Conservation (phyloP, 2,888 invertebrate species). For the Beris morrisii region DNA sequence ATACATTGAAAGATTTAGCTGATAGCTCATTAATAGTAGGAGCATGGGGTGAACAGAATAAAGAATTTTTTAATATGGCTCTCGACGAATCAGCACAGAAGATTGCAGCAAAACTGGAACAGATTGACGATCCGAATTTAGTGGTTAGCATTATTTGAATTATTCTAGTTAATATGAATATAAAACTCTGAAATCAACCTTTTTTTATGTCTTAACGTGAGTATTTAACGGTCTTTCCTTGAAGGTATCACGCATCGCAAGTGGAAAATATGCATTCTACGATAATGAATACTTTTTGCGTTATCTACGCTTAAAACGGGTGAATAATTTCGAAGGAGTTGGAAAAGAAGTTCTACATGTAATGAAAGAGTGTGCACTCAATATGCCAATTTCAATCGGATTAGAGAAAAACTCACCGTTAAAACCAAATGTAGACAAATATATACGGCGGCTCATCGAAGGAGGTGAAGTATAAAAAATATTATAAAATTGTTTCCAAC, state of each 20-base stretch:
- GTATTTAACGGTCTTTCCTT: not conserved
- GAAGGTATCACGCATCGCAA: conserved; percentile 62
- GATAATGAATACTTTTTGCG: conserved; percentile 74
- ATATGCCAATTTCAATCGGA: conserved; percentile 79
- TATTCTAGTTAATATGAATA: not conserved
- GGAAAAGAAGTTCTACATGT: conserved; percentile 64
- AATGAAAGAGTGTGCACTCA: conserved; percentile 78
- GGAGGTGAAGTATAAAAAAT: conserved; percentile 58
- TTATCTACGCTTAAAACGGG: conserved; percentile 62
- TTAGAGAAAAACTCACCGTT: conserved; percentile 80
- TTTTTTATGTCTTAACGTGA: not conserved
- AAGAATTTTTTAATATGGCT: conserved; percentile 70
- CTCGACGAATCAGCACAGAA: conserved; percentile 67
- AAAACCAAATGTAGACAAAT: conserved; percentile 68
- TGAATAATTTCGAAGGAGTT: conserved; percentile 44
- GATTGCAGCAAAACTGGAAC: conserved; percentile 69
- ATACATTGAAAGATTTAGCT: conserved; percentile 70
- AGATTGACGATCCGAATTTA: conserved; percentile 62
- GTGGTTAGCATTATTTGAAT: conserved; percentile 57
- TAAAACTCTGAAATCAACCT: not conserved
- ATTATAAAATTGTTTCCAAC: not conserved
- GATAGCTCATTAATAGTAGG: conserved; percentile 68
- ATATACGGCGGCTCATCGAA: conserved; percentile 70
- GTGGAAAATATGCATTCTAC: conserved; percentile 76
- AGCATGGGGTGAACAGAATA: conserved; percentile 73